phyloP scores from a whole-genome alignment of 64 coral and sea anemone species.

The Orbicella faveolata region DNA sequence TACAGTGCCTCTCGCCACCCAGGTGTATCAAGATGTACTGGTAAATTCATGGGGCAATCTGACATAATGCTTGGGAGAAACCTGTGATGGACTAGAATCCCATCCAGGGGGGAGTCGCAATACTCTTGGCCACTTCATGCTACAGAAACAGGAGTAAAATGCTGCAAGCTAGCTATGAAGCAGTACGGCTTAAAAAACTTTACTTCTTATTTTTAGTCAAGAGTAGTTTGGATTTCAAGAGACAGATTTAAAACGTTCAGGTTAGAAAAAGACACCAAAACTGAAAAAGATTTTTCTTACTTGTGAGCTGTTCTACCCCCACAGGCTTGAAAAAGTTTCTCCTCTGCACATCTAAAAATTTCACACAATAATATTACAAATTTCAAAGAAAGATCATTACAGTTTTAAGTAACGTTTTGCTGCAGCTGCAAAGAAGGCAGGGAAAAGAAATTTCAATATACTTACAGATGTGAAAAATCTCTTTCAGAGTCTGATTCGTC shows the following conservation, averaged over 20 bases:
- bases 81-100: too few relatives aligned
- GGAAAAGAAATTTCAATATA: background rate
- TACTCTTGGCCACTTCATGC: too few relatives aligned
- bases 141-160: too few relatives aligned
- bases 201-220: background rate
- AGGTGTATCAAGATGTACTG: too few relatives aligned
- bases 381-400: background rate
- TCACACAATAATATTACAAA: background rate
- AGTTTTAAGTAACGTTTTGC: background rate
- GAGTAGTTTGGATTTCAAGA: background rate
- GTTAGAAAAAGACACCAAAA: background rate
- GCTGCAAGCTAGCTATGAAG: too few relatives aligned
- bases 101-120: too few relatives aligned
- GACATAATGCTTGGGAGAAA: too few relatives aligned
- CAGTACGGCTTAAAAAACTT: too few relatives aligned
- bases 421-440: too few relatives aligned
- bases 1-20: too few relatives aligned
- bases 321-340: conserved; percentile 76
- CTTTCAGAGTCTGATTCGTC: conserved; percentile 51
- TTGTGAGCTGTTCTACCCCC: conserved; percentile 92
- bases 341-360: conserved; percentile 66
- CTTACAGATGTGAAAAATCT: conserved; percentile 73
- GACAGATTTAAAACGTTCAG: background rate
- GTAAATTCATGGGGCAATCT: too few relatives aligned
- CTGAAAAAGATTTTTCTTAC: conserved; percentile 43